Percentiles rank a stretch among this genome's conserved stretches.
Evolutionary conservation across 1,140 invertebrate species (phyloP).

Genomic region (Tetranychus urticae): DNA sequence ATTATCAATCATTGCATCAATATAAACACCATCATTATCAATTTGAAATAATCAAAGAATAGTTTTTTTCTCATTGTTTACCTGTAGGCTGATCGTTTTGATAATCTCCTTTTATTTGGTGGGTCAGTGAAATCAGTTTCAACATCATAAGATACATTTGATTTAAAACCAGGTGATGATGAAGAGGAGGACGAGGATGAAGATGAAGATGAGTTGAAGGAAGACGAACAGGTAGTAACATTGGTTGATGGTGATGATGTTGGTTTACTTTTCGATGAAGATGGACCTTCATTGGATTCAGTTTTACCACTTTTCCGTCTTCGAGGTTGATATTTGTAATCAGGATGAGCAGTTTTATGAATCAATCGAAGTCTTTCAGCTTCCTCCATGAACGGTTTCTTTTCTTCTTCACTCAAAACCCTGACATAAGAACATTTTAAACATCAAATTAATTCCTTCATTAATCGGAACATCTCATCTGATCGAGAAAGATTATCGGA

Average conservation of each 20-base stretch:
- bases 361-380: conserved; percentile 27
- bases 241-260: neutral
- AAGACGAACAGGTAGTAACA: neutral
- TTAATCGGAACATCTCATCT: too few species aligned
- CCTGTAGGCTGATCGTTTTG: too few species aligned
- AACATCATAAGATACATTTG: too few species aligned
- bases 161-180: neutral
- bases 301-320: conserved; percentile 16
- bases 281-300: neutral
- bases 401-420: conserved; percentile 13
- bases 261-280: neutral
- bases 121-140: too few species aligned
- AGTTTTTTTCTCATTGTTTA: too few species aligned
- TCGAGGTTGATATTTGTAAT: conserved; percentile 31
- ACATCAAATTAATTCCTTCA: too few species aligned
- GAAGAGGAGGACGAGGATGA: neutral
- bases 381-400: conserved; percentile 28
- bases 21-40: too few species aligned
- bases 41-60: too few species aligned
- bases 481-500: too few species aligned
- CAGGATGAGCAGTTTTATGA: conserved; percentile 29
- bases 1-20: too few species aligned
- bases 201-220: neutral
- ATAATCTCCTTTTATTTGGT: too few species aligned
- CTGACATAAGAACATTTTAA: conserved; percentile 1